These are phyloP conservation scores for Manis javanica DNA, from an alignment of 2,797 vertebrate genomes.

Conservation along the genomic window DNA sequence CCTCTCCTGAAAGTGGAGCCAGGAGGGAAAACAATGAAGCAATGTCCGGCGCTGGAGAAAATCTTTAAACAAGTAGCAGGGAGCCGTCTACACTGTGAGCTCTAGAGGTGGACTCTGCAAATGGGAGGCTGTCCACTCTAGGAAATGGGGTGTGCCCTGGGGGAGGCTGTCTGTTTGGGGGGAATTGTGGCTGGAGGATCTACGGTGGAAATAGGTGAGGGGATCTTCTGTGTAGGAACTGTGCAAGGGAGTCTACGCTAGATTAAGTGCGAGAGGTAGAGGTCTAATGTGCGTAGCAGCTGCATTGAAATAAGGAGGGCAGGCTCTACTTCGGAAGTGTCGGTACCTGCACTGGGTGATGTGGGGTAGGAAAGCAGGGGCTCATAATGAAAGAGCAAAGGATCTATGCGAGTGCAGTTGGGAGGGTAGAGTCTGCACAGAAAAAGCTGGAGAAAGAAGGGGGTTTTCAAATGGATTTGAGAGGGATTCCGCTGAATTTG, in stretches of 20 bases:
- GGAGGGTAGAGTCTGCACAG: background rate
- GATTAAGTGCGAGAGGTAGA: background rate
- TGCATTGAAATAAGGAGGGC: background rate
- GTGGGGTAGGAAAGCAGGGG: background rate
- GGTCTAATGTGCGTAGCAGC: background rate
- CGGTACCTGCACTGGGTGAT: background rate
- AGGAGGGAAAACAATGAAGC: background rate
- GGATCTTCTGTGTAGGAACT: background rate
- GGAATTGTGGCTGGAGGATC: background rate
- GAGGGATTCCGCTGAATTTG: background rate
- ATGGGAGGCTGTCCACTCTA: background rate
- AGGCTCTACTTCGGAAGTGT: background rate
- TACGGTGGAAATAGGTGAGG: background rate
- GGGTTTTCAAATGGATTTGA: background rate
- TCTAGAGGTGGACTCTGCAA: background rate
- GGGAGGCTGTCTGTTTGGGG: too few species aligned
- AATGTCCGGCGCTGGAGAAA: background rate
- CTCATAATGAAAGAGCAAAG: background rate
- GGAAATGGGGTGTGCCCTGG: background rate
- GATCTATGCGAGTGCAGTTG: background rate
- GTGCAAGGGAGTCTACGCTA: background rate
- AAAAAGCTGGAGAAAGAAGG: background rate
- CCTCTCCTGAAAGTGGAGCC: background rate
- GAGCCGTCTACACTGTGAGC: background rate
- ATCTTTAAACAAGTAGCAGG: background rate